Base-by-base conservation (phyloP, 2,113 vertebrate species). In the Scatophagus argus region DNA sequence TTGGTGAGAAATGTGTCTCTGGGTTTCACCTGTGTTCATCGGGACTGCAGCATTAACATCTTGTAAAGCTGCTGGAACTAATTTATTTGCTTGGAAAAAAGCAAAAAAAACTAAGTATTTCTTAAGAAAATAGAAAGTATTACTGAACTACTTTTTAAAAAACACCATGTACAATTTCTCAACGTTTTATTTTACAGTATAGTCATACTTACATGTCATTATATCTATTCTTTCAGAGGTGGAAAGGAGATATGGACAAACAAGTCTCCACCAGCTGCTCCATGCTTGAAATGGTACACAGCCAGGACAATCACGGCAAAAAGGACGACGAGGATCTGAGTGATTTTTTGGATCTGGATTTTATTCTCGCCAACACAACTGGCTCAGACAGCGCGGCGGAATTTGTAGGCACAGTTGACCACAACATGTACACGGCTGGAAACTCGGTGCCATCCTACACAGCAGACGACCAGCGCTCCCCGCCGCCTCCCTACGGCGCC, bases 241-340 rank as follows among this genome's bases (percentile, higher is more conserved):
- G 97, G 97, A 96, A 94, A 79, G 93, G 85, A 17, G 95, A 95
- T 0, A 90, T 94, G 86, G 94, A 95, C 85, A 96, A 95, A 78
- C 67, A 89, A 1, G 85, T 89, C 36, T 83, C 79, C 19, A 74
- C 46, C 80, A 84, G 87, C 84, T 96, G 94, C 81, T 84, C 89
- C 73, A 75, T 93, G 88, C 84, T 91, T 41, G 93, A 94, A 47
- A 88, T 92, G 75, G 87, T 93, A 69, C 94, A 93, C 2, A 91
- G 65, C 69, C 60, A 85, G 87, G 96, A 95, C 61, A 76, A 84
- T 79, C 91, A 92, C 47, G 70, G 81, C 0, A 95, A 91, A 83
- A 96, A 93, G 68, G 95, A 96, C 76, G 98, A 99, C 84, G 97
- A 98, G 77, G 98, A 99, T 82, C 96, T 99, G 87, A 96, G 97